Evolutionary conservation across 2,113 vertebrate genomes (phyloP).

Genomic region (Sebastes fasciatus): DNA sequence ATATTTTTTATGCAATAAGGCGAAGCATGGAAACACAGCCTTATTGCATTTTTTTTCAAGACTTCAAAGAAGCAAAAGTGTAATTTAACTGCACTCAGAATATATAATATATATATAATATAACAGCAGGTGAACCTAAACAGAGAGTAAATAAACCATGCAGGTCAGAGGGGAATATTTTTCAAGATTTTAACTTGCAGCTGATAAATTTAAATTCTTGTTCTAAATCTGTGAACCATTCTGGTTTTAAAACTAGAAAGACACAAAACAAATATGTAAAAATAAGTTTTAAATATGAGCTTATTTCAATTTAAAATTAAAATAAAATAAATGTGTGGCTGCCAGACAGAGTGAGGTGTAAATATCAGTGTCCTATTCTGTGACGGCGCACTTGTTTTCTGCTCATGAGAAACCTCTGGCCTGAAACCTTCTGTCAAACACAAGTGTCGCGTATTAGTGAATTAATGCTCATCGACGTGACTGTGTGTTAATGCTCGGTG

Average conservation of each 20-base stretch:
- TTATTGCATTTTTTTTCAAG: neutral
- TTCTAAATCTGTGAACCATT: neutral
- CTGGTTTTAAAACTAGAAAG: neutral
- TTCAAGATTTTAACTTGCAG: neutral
- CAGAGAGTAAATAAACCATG: slow-evolving; percentile 30
- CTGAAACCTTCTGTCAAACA: slow-evolving; percentile 74
- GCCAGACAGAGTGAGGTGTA: neutral
- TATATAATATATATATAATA: too few species aligned
- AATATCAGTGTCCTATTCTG: slow-evolving; percentile 52
- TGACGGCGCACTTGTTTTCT: slow-evolving; percentile 47
- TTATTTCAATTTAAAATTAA: neutral
- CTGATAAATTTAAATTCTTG: neutral
- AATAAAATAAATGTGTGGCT: too few species aligned
- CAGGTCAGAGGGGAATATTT: slow-evolving; percentile 40
- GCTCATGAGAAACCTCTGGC: slow-evolving; percentile 64
- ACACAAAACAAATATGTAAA: neutral
- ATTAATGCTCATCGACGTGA: slow-evolving; percentile 76
- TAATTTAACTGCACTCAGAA: too few species aligned
- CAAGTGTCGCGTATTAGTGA: slow-evolving; percentile 64
- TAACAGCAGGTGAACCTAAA: neutral
- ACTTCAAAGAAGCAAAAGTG: neutral
- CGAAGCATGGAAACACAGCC: neutral
- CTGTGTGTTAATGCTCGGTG: slow-evolving; percentile 73
- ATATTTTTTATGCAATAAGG: neutral
- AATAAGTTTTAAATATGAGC: neutral